Evolutionary conservation across 2,888 invertebrate genomes (phyloP).

Genomic region (Agriopis leucophaearia): DNA sequence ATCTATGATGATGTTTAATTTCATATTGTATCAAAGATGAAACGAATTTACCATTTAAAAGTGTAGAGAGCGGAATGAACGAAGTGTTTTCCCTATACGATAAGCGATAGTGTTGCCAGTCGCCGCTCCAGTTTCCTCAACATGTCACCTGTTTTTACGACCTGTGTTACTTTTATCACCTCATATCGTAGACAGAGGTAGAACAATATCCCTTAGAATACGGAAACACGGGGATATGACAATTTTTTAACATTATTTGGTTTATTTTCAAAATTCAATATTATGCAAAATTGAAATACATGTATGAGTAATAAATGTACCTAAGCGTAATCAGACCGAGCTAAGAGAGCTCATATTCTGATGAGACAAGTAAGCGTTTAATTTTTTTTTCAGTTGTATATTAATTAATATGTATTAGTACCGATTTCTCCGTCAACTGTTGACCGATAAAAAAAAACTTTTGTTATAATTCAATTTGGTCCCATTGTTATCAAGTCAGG

Average conservation of each 20-base stretch:
- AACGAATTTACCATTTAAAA: neutral
- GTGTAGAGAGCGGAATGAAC: neutral
- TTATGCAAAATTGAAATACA: neutral
- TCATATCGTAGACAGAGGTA: conserved; percentile 23
- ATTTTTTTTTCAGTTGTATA: no score
- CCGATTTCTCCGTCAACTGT: no score
- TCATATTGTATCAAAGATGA: neutral
- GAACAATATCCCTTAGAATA: conserved; percentile 13
- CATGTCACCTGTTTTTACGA: conserved; percentile 33
- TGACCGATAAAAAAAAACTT: no score
- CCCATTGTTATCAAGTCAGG: no score
- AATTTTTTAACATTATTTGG: neutral
- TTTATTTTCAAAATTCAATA: neutral
- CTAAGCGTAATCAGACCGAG: no score
- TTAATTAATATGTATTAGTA: no score
- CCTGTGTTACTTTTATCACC: conserved; percentile 37
- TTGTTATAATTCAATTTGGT: no score
- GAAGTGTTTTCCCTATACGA: conserved; percentile 9
- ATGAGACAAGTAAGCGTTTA: no score
- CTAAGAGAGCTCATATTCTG: no score
- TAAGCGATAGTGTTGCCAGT: conserved; percentile 35
- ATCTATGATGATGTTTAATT: neutral
- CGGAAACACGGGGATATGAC: conserved; percentile 17
- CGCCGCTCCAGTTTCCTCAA: conserved; percentile 31
- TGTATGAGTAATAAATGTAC: neutral